These are phyloP conservation scores for Chaetops frenatus DNA, from an alignment of 2,113 vertebrate genomes.

Conservation along the genomic window DNA sequence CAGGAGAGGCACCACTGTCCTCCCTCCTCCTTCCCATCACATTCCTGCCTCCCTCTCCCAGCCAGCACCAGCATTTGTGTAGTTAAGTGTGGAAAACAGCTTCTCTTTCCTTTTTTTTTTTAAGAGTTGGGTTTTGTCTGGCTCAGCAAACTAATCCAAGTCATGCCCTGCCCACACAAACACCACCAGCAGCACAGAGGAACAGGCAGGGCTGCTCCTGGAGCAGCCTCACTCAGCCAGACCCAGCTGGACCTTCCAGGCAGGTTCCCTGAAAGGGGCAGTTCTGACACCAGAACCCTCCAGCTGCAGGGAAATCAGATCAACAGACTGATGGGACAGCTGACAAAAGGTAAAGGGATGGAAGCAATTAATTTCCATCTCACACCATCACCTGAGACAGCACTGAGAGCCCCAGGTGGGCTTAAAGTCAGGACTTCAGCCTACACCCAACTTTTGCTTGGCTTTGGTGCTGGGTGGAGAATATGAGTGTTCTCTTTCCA, in stretches of 20 bases:
- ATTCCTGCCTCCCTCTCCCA: not conserved
- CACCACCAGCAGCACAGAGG: not conserved
- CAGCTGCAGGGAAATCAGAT: not conserved
- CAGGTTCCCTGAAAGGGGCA: not conserved
- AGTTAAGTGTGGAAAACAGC: not conserved
- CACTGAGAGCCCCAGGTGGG: not conserved
- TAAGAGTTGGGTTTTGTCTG: not conserved
- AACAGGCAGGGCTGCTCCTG: not conserved
- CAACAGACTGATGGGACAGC: not conserved
- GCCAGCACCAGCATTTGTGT: not conserved
- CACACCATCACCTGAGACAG: not conserved
- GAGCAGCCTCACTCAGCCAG: not conserved
- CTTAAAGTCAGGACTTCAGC: not conserved
- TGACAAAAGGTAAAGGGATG: not conserved
- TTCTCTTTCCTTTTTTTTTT: not conserved
- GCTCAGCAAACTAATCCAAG: not conserved
- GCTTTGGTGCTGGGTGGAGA: not conserved
- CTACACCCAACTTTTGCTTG: not conserved
- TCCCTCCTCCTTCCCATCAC: not conserved
- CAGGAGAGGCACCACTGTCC: not conserved
- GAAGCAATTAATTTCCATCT: not conserved
- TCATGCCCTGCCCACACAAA: not conserved
- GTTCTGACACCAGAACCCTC: not conserved
- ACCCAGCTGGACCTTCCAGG: not conserved
- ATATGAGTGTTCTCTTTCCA: not conserved